Evolutionary conservation across 2,888 invertebrate genomes (phyloP), one percentile per base, ranked within the genome.

Genomic region (Agonopterix subpropinquella): DNA sequence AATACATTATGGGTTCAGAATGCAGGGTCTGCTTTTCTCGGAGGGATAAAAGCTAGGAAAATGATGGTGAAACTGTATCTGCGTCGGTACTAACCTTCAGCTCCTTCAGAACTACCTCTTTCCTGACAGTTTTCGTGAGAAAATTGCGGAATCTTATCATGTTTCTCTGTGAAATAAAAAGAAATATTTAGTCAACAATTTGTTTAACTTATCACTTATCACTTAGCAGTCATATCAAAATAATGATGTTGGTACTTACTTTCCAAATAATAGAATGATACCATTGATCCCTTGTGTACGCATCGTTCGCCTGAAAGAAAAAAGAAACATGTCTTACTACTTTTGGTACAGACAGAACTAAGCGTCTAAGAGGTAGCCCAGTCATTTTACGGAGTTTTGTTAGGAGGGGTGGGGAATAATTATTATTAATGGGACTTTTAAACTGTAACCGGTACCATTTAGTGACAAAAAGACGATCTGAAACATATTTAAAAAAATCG

Each of bases 261-360:
- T 91, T 92, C 95, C 95, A 95, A 53, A 92, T 85, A 64, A 95
- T 92, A 47, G 95, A 95, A 73, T 94, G 92, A 58, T 92, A 92
- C 94, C 94, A 95, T 77, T 95, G 95, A 87, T 95, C 94, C 72
- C 95, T 86, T n/a, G 93, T 90, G 69, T 95, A 94, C 43, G 92
- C 91, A 70, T 94, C 95, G 66, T 91, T 92, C 37, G 94, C 93
- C 93, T 95, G 90, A 44, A 91, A 85, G 51, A 46, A 8, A 28
- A 28, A 5, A 28, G 28, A 28, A 28, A 28, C 28, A 28, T 28
- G 5, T 28, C 5, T 28, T 28, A 28, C 28, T 5, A 28, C 5
- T 28, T 28, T 5, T 28, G 28, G 5, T 28, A 28, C 28, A 5
- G 28, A 28, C 7, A 4, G 28, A 28, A 28, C 18, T 18, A 28